Percentiles rank a stretch among this genome's conserved stretches.
Evolutionary conservation across 2,888 invertebrate species (phyloP).

Genomic region (Papilio protenor): DNA sequence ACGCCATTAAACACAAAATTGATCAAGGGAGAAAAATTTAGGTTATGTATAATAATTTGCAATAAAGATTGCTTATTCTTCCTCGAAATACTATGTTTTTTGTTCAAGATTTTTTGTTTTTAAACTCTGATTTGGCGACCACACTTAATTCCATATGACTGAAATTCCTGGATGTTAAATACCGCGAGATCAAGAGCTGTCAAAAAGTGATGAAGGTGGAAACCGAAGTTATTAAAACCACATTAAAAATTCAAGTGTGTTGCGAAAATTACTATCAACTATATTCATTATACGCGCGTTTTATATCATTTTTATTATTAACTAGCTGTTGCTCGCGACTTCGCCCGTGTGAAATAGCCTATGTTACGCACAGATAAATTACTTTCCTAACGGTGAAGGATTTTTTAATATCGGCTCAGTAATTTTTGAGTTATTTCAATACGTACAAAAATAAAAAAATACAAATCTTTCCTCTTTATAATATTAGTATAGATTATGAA

Average conservation of each 20-base stretch:
- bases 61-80: not conserved
- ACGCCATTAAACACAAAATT: not conserved
- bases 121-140: not conserved
- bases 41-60: not conserved
- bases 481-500: too few relatives aligned
- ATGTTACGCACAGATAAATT: too few relatives aligned
- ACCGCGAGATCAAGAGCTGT: constrained; percentile 39
- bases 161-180: not conserved
- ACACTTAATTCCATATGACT: not conserved
- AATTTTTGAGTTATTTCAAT: too few relatives aligned
- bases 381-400: too few relatives aligned
- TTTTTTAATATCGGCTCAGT: too few relatives aligned
- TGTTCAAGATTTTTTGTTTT: not conserved
- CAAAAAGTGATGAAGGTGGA: constrained; percentile 41
- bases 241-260: not conserved
- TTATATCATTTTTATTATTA: too few relatives aligned
- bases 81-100: not conserved
- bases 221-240: not conserved
- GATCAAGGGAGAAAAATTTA: not conserved
- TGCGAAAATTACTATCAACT: too few relatives aligned
- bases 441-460: too few relatives aligned
- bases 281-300: too few relatives aligned
- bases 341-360: too few relatives aligned
- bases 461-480: too few relatives aligned
- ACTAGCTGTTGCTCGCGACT: too few relatives aligned